A percentile compares a stretch with the other conserved stretches of the same genome.
phyloP scores from a whole-genome alignment of 2,797 vertebrate species.

The Lerista edwardsae region DNA sequence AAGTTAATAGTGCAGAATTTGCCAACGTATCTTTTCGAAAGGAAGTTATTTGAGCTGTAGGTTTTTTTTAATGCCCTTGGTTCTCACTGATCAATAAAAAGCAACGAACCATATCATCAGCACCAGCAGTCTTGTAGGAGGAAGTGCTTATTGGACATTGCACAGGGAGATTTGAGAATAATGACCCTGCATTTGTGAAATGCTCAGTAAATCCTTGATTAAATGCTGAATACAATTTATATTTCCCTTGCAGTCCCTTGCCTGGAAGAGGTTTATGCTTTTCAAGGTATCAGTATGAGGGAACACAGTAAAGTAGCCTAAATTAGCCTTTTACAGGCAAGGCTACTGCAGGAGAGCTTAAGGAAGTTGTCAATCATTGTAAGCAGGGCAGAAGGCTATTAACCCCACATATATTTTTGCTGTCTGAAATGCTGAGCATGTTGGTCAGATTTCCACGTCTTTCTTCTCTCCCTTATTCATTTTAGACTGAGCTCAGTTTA shows the following conservation, averaged over 20 bases:
- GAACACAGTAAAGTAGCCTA: conserved; percentile 31
- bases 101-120: conserved; percentile 34
- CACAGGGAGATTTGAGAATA: conserved; percentile 11
- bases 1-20: conserved; percentile 28
- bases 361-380: conserved; percentile 8
- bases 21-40: conserved; percentile 31
- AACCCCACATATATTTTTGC: conserved; percentile 37
- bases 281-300: background rate
- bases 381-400: background rate
- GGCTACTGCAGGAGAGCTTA: conserved; percentile 4
- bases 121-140: conserved; percentile 36
- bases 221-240: conserved; percentile 14
- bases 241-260: conserved; percentile 17
- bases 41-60: conserved; percentile 36
- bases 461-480: conserved; percentile 13
- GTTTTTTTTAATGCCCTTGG: conserved; percentile 43
- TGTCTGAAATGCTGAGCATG: conserved; percentile 44
- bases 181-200: conserved; percentile 45
- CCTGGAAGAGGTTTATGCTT: conserved; percentile 24
- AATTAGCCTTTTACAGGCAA: conserved; percentile 12
- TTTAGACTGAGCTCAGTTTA: conserved; percentile 48
- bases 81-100: conserved; percentile 58
- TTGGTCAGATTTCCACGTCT: conserved; percentile 39
- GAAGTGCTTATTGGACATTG: conserved; percentile 23
- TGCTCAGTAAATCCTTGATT: conserved; percentile 26